Base-by-base conservation (phyloP, 2,113 vertebrate species). In the Pelusios castaneus region DNA sequence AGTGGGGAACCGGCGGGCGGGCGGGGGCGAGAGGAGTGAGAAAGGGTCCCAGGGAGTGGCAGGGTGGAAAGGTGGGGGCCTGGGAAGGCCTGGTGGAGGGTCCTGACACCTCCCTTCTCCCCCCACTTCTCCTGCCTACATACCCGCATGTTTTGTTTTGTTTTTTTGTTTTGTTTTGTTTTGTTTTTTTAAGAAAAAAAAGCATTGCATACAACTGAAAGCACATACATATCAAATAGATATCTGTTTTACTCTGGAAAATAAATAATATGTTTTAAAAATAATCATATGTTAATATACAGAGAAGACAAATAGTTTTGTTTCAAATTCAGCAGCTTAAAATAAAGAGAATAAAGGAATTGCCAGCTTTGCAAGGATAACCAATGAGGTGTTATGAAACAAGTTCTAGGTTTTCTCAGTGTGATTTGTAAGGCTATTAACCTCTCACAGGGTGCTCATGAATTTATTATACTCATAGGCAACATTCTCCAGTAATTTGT, bases 361-460 rank as follows among this genome's bases (percentile, higher is more conserved):
- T 95, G 80, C 88, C 94, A 80, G 82, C 49, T 95, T 92, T 87
- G 73, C 85, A 93, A 87, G 87, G 92, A 86, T 81, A 93, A 87
- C 47, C 91, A 97, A 89, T 82, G 91, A 97, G 76, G 45, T 94
- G 95, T 93, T 95, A n/a, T n/a, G 87, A 96, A 94, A 93, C 43
- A 91, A 81, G 92, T 88, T 85, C 41, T 78, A 55, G 6, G 3
- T 85, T 90, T 92, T 89, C 58, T 93, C 54, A 89, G 63, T 79
- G 24, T 49, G 88, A 89, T 93, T 89, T 96, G 73, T 96, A 96
- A 95, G 95, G 56, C 73, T 96, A 91, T 92, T 96, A 97, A 87
- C 49, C 83, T 94, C 91, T 96, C 84, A 80, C 41, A 86, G n/a
- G n/a, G 38, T 78, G 90, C 22, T 96, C 80, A 94, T 86, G 38